These are phyloP conservation scores for Parauchenoglanis ngamensis DNA, from an alignment of 2,797 vertebrate species.

Conservation along the genomic window DNA sequence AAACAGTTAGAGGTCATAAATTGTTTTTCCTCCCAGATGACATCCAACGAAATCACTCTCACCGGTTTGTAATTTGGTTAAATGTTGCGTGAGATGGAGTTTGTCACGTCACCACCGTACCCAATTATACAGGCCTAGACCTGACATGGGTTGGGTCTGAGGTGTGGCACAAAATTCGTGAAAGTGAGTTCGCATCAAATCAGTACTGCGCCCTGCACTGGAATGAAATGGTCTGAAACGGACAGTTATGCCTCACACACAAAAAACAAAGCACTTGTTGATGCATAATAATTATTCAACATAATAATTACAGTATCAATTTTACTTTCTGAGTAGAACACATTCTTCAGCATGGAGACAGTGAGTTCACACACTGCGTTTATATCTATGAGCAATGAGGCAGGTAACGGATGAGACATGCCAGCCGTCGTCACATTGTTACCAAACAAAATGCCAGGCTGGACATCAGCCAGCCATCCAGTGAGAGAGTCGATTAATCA, in stretches of 20 bases:
- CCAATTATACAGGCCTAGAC: not conserved
- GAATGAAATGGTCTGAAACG: not conserved
- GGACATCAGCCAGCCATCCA: constrained; percentile 5
- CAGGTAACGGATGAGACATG: not conserved
- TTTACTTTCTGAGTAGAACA: not conserved
- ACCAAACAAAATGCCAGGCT: constrained; percentile 15
- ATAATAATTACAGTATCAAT: not conserved
- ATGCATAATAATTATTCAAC: not conserved
- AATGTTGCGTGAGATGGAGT: not conserved
- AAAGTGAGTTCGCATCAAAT: not conserved
- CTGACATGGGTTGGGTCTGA: constrained; percentile 14
- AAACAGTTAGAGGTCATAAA: not conserved
- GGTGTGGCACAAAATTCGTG: not conserved
- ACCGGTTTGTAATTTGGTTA: not conserved
- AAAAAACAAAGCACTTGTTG: not conserved
- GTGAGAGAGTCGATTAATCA: not conserved
- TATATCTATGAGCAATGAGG: not conserved
- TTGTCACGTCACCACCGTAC: not conserved
- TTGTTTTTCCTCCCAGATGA: not conserved
- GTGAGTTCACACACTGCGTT: not conserved
- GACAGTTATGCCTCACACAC: not conserved
- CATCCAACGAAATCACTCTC: not conserved
- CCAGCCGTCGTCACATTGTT: not conserved
- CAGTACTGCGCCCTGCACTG: not conserved
- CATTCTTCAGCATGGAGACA: not conserved